Evolutionary conservation across 1,140 invertebrate genomes (phyloP).

Genomic region (Eriosoma lanigerum): DNA sequence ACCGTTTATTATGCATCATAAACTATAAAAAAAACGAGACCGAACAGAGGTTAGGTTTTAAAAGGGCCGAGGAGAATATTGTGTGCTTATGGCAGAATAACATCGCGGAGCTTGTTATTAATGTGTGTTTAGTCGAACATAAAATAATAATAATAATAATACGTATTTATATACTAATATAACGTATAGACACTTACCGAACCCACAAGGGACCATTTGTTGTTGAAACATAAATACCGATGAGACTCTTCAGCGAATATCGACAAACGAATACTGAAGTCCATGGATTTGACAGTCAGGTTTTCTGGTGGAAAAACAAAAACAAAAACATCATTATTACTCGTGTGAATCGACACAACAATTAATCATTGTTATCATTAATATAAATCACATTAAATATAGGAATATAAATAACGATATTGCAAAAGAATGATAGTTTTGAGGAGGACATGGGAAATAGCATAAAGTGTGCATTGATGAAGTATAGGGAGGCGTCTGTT

Average conservation of each 20-base stretch:
- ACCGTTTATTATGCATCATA: slow-evolving; percentile 30
- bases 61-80: slow-evolving; percentile 1
- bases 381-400: too few species aligned
- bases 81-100: background rate
- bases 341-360: background rate
- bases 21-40: background rate
- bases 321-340: background rate
- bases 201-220: slow-evolving; percentile 63
- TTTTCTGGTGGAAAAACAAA: slow-evolving; percentile 61
- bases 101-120: background rate
- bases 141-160: background rate
- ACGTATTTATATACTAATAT: background rate
- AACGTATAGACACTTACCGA: slow-evolving; percentile 59
- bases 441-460: too few species aligned
- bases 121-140: background rate
- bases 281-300: slow-evolving; percentile 62
- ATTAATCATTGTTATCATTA: too few species aligned
- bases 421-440: too few species aligned
- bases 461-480: too few species aligned
- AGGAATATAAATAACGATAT: too few species aligned
- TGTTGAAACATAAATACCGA: slow-evolving; percentile 64
- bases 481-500: too few species aligned
- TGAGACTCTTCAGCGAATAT: slow-evolving; percentile 63
- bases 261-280: slow-evolving; percentile 60
- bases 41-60: background rate